Percentiles rank a stretch among this genome's conserved stretches.
These are phyloP conservation scores for Odontocerum albicorne DNA, from an alignment of 2,888 invertebrate species.

Conservation along the genomic window DNA sequence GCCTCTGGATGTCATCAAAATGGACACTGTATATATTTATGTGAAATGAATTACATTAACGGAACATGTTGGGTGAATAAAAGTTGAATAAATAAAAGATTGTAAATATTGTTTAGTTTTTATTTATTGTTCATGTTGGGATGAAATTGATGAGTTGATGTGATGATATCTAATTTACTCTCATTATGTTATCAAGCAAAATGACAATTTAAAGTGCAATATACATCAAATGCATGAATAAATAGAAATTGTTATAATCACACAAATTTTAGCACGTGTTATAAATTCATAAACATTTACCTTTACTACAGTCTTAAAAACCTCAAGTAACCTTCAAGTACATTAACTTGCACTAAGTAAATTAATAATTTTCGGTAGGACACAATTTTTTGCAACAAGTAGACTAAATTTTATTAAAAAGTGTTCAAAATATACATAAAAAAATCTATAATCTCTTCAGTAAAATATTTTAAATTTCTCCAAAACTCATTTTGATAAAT, in stretches of 20 bases:
- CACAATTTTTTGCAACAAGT: neutral
- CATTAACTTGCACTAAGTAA: no score
- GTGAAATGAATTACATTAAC: slow-evolving; percentile 28
- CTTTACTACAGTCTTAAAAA: slow-evolving; percentile 20
- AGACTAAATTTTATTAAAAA: neutral
- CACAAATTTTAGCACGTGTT: slow-evolving; percentile 15
- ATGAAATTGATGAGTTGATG: slow-evolving; percentile 19
- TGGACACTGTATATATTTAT: slow-evolving; percentile 21
- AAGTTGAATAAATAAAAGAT: neutral
- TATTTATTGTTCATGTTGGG: slow-evolving; percentile 28
- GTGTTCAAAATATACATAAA: no score
- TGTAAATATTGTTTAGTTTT: slow-evolving; percentile 15
- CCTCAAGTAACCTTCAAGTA: slow-evolving; percentile 6
- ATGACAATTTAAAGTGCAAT: slow-evolving; percentile 25
- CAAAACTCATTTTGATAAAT: no score
- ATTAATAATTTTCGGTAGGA: slow-evolving; percentile 6
- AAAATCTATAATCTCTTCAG: no score
- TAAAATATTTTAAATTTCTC: no score
- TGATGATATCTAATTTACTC: slow-evolving; percentile 11
- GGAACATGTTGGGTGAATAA: slow-evolving; percentile 27
- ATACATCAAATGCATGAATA: slow-evolving; percentile 20
- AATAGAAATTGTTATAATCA: slow-evolving; percentile 18
- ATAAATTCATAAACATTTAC: slow-evolving; percentile 17
- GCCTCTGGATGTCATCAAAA: slow-evolving; percentile 7
- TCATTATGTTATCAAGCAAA: slow-evolving; percentile 11